A percentile compares a stretch with the other conserved stretches of the same genome.
These are phyloP conservation scores for Mimumesa dahlbomi DNA, from an alignment of 2,888 invertebrate species.

Conservation along the genomic window DNA sequence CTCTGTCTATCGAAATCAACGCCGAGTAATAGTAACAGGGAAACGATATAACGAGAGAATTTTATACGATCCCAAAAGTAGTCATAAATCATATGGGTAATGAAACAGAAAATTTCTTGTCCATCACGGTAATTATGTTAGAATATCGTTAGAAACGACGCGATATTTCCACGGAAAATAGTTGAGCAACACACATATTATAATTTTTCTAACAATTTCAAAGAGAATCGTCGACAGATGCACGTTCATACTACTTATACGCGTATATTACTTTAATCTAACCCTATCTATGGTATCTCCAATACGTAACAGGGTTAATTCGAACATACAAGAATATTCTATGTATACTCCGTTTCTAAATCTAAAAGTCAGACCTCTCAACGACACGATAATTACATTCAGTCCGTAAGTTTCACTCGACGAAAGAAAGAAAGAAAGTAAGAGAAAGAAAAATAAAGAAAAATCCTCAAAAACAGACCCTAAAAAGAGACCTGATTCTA, in stretches of 20 bases:
- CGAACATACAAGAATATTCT: constrained; percentile 17
- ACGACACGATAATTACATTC: not conserved
- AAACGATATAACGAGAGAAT: no score
- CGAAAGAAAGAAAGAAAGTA: no score
- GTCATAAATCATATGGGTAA: no score
- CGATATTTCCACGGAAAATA: not conserved
- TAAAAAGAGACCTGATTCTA: no score
- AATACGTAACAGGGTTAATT: constrained; percentile 4
- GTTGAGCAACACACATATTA: not conserved
- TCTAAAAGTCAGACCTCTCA: not conserved
- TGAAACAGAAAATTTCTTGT: no score
- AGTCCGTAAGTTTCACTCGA: not conserved
- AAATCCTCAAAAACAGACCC: no score
- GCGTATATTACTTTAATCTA: not conserved
- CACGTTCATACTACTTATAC: not conserved
- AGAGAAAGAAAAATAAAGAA: no score
- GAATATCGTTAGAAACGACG: not conserved
- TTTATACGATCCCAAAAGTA: no score
- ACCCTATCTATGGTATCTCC: not conserved
- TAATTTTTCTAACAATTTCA: no score
- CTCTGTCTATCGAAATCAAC: constrained; percentile 9
- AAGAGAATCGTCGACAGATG: no score
- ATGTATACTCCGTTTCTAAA: constrained; percentile 28
- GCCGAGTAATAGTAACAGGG: not conserved
- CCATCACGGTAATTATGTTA: not conserved